A percentile compares a stretch with the other conserved stretches of the same genome.
These are phyloP conservation scores for Psilopogon haemacephalus DNA, from an alignment of 2,113 vertebrate genomes.

Conservation along the genomic window DNA sequence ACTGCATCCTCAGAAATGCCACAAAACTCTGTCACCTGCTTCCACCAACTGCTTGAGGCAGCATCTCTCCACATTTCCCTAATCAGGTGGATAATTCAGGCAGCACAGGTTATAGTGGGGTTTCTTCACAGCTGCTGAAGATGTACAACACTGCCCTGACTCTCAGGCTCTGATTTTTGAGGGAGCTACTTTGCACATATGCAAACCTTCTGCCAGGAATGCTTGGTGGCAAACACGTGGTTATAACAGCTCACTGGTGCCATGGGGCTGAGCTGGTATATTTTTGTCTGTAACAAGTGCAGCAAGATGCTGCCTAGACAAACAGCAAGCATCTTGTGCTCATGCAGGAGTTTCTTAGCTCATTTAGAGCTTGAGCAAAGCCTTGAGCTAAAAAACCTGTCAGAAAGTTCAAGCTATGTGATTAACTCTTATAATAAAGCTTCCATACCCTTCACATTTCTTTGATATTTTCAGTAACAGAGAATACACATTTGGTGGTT, in stretches of 20 bases:
- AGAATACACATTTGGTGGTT: background rate
- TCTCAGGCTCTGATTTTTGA: background rate
- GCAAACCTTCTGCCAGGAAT: background rate
- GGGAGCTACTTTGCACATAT: background rate
- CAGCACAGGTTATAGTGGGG: background rate
- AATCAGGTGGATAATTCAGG: background rate
- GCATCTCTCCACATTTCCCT: background rate
- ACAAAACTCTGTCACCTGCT: accelerated
- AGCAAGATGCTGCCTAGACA: background rate
- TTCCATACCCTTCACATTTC: background rate
- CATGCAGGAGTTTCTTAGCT: background rate
- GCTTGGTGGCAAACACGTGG: background rate
- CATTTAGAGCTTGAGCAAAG: background rate
- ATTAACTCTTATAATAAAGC: background rate
- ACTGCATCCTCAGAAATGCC: background rate
- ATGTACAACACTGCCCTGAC: background rate
- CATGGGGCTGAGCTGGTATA: background rate
- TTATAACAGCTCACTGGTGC: background rate
- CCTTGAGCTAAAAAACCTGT: background rate
- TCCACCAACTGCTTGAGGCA: background rate
- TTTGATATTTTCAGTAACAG: background rate
- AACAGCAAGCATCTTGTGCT: background rate
- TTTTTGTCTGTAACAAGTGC: background rate
- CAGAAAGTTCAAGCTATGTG: background rate
- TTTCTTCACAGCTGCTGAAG: background rate